phyloP scores from a whole-genome alignment of 2,113 vertebrate species.

The Xerus inauris region DNA sequence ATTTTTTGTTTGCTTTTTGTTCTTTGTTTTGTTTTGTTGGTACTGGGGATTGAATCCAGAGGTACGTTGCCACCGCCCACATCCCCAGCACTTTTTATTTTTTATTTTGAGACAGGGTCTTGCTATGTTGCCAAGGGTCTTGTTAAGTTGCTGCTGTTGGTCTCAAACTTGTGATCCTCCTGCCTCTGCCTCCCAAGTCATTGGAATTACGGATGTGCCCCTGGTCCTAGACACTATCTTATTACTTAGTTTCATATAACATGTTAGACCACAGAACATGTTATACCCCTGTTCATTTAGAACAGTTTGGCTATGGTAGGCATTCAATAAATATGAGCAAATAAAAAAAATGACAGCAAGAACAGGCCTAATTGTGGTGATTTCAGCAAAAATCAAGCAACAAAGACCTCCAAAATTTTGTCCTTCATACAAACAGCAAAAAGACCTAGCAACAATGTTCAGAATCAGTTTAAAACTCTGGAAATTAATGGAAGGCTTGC shows the following conservation, averaged over 20 bases:
- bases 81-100: too few relatives aligned
- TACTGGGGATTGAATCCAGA: too few relatives aligned
- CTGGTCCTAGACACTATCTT: background rate
- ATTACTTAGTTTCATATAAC: background rate
- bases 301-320: background rate
- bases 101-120: too few relatives aligned
- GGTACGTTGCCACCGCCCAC: too few relatives aligned
- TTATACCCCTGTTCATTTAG: background rate
- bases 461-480: background rate
- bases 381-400: background rate
- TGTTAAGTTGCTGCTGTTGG: too few relatives aligned
- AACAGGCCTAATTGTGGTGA: background rate
- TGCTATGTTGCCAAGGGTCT: too few relatives aligned
- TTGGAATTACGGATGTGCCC: too few relatives aligned
- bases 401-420: background rate
- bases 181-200: too few relatives aligned
- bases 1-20: too few relatives aligned
- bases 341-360: background rate
- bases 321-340: slow-evolving; percentile 11
- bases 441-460: background rate
- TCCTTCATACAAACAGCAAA: background rate
- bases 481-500: background rate
- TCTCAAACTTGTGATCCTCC: too few relatives aligned
- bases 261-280: background rate
- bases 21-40: too few relatives aligned